Evolutionary conservation across 2,888 invertebrate genomes (phyloP).

Genomic region (Onthophagus sagittarius): DNA sequence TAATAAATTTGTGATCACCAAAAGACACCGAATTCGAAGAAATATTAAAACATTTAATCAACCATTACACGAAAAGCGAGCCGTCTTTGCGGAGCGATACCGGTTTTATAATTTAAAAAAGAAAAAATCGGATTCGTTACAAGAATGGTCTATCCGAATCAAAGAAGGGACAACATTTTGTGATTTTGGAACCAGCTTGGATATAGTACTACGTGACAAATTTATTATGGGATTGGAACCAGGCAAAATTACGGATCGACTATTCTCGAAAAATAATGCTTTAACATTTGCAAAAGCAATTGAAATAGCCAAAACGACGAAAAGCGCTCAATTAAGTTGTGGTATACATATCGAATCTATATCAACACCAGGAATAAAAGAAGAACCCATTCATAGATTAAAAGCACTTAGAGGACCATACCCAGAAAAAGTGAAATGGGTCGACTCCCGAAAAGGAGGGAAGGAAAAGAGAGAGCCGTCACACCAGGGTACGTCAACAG

Average conservation of each 20-base stretch:
- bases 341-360: neutral
- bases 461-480: too few relatives aligned
- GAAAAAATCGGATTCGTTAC: constrained; percentile 15
- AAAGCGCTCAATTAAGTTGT: neutral
- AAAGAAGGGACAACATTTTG: constrained; percentile 25
- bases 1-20: constrained; percentile 26
- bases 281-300: constrained; percentile 13
- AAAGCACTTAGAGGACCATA: neutral
- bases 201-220: constrained; percentile 15
- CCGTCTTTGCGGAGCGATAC: too few relatives aligned
- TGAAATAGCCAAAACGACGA: constrained; percentile 17
- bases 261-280: constrained; percentile 10
- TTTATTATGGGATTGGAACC: constrained; percentile 21
- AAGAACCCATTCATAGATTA: constrained; percentile 15
- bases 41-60: too few relatives aligned
- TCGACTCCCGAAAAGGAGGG: too few relatives aligned
- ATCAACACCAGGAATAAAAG: neutral
- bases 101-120: constrained; percentile 17
- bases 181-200: constrained; percentile 20
- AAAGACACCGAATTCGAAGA: constrained; percentile 26
- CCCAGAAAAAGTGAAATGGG: neutral
- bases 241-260: constrained; percentile 17
- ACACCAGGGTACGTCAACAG: too few relatives aligned
- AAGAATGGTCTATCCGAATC: constrained; percentile 22
- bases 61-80: too few relatives aligned